These are phyloP conservation scores for Drosophila arizonae DNA, from an alignment of 1,140 invertebrate genomes.

Conservation along the genomic window DNA sequence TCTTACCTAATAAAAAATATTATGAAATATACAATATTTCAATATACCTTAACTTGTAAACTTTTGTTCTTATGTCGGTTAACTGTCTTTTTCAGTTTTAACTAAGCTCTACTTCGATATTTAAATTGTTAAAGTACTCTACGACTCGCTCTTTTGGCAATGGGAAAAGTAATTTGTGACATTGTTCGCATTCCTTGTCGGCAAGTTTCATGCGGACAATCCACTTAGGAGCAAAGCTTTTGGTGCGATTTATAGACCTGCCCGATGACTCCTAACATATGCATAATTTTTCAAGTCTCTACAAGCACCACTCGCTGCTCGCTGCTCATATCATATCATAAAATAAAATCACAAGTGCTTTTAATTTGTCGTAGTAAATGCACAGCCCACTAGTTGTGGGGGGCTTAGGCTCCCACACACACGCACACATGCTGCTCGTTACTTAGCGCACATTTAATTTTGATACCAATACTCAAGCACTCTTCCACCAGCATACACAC, in stretches of 20 bases:
- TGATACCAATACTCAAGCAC: constrained; percentile 60
- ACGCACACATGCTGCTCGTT: constrained; percentile 54
- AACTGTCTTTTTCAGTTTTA: no score
- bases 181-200: constrained; percentile 53
- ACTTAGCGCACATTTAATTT: constrained; percentile 80
- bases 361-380: constrained; percentile 75
- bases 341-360: constrained; percentile 78
- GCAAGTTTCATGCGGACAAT: constrained; percentile 26
- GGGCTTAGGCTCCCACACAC: neutral
- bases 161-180: constrained; percentile 56
- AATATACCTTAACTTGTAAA: no score
- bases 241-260: constrained; percentile 68
- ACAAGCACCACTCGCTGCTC: neutral
- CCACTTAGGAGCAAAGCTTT: constrained; percentile 40
- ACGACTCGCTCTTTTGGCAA: neutral
- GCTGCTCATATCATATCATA: constrained; percentile 63
- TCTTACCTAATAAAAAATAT: no score
- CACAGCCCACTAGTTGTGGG: constrained; percentile 27
- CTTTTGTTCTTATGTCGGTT: no score
- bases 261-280: constrained; percentile 75
- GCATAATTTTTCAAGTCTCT: constrained; percentile 76
- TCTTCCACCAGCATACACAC: constrained; percentile 20
- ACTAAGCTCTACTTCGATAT: neutral
- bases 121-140: neutral
- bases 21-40: no score